Conservation (phyloP, 30 jellyfish, hydroid and myxozoan genomes). For the Turritopsis dohrnii region DNA sequence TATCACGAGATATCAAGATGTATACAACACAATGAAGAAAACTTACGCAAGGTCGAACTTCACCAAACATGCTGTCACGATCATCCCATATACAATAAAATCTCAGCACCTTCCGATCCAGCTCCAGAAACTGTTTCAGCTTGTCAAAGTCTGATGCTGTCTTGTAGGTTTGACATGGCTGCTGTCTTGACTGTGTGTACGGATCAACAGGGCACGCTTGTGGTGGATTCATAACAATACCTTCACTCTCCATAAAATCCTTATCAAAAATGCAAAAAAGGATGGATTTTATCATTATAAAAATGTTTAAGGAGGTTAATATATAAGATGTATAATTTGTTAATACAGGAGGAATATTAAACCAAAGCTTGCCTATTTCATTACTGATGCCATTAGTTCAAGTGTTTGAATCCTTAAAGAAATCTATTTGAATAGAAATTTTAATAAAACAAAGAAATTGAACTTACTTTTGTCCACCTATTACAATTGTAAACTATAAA, state of each 20-base stretch:
- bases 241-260: slow-evolving; percentile 93
- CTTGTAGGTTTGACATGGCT: slow-evolving; percentile 78
- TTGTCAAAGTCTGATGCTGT: slow-evolving; percentile 93
- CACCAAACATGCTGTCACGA: slow-evolving; percentile 96
- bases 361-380: too few relatives aligned
- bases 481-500: slow-evolving; percentile 77
- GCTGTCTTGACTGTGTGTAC: slow-evolving; percentile 69
- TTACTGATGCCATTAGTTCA: too few relatives aligned
- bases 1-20: background rate
- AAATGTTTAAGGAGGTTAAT: background rate
- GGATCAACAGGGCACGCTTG: slow-evolving; percentile 61
- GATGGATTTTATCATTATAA: too few relatives aligned
- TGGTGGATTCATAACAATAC: slow-evolving; percentile 69
- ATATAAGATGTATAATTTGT: too few relatives aligned
- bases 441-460: background rate
- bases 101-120: slow-evolving; percentile 93
- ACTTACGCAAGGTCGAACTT: slow-evolving; percentile 90
- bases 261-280: slow-evolving; percentile 11
- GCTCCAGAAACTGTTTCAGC: slow-evolving; percentile 79
- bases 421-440: too few relatives aligned
- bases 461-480: slow-evolving; percentile 72
- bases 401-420: too few relatives aligned
- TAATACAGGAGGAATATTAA: too few relatives aligned
- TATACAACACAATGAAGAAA: background rate
- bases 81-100: slow-evolving; percentile 93